Base-by-base conservation (phyloP, 2,113 vertebrate genomes). In the Excalfactoria chinensis region DNA sequence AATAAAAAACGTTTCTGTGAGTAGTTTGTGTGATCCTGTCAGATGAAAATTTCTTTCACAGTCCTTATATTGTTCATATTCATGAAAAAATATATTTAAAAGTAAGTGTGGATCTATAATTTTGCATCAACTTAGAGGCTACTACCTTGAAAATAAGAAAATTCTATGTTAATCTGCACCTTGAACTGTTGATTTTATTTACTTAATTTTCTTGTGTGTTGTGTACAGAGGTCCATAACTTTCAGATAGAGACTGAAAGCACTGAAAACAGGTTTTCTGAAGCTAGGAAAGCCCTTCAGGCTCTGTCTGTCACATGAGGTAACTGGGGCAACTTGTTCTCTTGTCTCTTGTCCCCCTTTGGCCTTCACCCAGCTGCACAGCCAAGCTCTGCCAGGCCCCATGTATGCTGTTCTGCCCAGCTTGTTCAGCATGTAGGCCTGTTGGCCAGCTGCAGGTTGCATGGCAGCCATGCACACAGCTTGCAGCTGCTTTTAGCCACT, bases 261-360 rank as follows among this genome's bases (percentile, higher is more conserved):
- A 23, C 10, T 49, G 30, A 43, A 59, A 59, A 59, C 21, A 67
- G n/a, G 21, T 75, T 78, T 20, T n/a, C 46, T 70, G 40, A 55
- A 79, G 28, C 44, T 63, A 67, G 26, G 56, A 53, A 23, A 16
- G 15, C 28, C 8, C 21, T 1, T 86, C 6, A 34, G 30, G 26
- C 68, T 49, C 11, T 4, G 12, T 32, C 1, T 0, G n/a, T 35
- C 82, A 16, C 18, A 0, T 37, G 9, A n/a, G 53, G 53, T 44
- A 40, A 19, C 28, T 28, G 4, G 16, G 1, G 4, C 25, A 8
- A 1, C 1, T 60, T 41, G 59, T 30, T 40, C 59, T 15, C 0
- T 0, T 30, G 35, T 35, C 26, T 55, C 66, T 22, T 32, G 51
- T 17, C 9, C 1, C 14, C 2, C 1, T 23, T 40, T 37, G 64